Evolutionary conservation across 1,140 invertebrate genomes (phyloP).

Genomic region (Atopsyche davidsoni): DNA sequence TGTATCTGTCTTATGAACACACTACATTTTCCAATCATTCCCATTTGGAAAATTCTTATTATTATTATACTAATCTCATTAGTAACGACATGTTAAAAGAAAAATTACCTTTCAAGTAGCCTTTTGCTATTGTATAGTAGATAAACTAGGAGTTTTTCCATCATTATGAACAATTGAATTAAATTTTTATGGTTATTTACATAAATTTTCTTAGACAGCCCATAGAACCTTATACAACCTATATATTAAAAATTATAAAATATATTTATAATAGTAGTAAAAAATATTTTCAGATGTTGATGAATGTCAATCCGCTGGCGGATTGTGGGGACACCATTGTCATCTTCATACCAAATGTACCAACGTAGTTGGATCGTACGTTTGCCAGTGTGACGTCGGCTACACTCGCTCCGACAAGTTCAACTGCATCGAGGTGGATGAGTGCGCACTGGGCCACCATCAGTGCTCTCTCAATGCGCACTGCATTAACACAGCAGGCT

Average conservation of each 20-base stretch:
- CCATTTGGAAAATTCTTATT: too few relatives aligned
- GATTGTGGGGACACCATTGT: constrained; percentile 72
- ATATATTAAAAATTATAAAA: neutral
- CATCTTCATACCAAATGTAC: constrained; percentile 73
- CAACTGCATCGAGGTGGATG: constrained; percentile 76
- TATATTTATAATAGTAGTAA: constrained; percentile 3
- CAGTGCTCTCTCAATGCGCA: constrained; percentile 70
- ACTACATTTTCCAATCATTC: too few relatives aligned
- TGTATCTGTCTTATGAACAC: too few relatives aligned
- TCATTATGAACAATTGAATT: too few relatives aligned
- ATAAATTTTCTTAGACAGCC: too few relatives aligned
- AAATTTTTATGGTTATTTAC: too few relatives aligned
- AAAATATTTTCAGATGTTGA: constrained; percentile 62
- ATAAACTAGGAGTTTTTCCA: too few relatives aligned
- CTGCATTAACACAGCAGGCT: constrained; percentile 81
- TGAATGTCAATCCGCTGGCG: constrained; percentile 69
- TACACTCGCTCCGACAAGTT: constrained; percentile 69
- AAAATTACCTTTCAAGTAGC: too few relatives aligned
- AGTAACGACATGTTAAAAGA: too few relatives aligned
- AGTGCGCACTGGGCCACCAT: constrained; percentile 64
- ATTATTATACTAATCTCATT: too few relatives aligned
- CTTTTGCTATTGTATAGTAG: too few relatives aligned
- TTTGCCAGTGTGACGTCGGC: constrained; percentile 76
- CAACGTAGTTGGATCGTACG: constrained; percentile 72
- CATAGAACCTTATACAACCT: too few relatives aligned